phyloP scores from a whole-genome alignment of 2,113 vertebrate species.

The Chaetorhynchus papuensis region DNA sequence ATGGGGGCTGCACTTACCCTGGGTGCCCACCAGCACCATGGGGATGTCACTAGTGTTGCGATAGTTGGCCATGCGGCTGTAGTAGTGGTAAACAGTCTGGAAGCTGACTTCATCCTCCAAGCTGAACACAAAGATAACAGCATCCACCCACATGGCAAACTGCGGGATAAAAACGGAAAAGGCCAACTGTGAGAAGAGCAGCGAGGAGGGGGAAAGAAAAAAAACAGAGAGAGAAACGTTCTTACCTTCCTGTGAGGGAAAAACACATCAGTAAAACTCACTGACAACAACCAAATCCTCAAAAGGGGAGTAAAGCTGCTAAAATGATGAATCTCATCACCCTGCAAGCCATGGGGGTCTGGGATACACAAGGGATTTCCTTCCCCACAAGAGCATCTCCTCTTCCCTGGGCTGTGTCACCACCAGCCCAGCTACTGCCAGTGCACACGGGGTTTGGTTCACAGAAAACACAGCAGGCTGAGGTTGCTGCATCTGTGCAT shows the following conservation, averaged over 20 bases:
- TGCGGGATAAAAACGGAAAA: constrained; percentile 4
- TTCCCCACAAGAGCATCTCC: not conserved
- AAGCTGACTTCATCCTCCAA: constrained; percentile 97
- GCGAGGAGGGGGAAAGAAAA: accelerated
- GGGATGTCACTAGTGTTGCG: constrained; percentile 90
- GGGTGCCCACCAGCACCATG: constrained; percentile 93
- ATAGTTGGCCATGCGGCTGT: constrained; percentile 90
- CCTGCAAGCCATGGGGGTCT: not conserved
- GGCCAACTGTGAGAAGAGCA: not conserved
- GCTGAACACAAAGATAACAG: constrained; percentile 97
- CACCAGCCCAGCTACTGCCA: not conserved
- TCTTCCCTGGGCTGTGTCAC: not conserved
- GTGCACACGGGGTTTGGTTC: accelerated
- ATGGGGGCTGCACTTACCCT: constrained; percentile 75
- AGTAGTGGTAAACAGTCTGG: constrained; percentile 98
- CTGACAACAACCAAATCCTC: not conserved
- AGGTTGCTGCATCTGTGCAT: not conserved
- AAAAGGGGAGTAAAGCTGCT: not conserved
- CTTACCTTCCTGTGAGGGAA: not conserved
- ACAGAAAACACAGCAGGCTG: not conserved
- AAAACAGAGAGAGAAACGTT: accelerated
- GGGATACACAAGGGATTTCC: not conserved
- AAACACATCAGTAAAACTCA: not conserved
- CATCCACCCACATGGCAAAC: constrained; percentile 98
- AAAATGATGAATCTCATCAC: not conserved